Evolutionary conservation across 2,888 invertebrate genomes (phyloP).

Genomic region (Coenonympha glycerion): DNA sequence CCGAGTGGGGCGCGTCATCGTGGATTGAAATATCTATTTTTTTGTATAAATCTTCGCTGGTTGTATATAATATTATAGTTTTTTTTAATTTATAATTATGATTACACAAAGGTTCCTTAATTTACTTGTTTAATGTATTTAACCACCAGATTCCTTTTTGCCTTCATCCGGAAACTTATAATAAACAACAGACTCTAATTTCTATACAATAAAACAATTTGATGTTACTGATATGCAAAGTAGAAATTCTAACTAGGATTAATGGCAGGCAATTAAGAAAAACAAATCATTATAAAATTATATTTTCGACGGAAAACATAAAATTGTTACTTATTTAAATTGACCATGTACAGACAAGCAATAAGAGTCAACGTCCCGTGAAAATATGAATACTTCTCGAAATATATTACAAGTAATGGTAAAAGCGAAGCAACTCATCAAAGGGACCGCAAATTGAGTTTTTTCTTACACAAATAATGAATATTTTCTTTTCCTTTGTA

Average conservation of each 20-base stretch:
- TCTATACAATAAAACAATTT: neutral
- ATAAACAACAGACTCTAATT: neutral
- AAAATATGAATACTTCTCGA: constrained; percentile 4
- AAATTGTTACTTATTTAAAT: constrained; percentile 3
- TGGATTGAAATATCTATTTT: no score
- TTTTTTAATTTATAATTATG: no score
- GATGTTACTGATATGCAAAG: neutral
- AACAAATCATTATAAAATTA: neutral
- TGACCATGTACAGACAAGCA: neutral
- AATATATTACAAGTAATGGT: constrained; percentile 3
- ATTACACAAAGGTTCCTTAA: neutral
- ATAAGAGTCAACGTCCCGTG: neutral
- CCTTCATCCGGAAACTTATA: neutral
- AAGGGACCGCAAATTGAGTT: constrained; percentile 19
- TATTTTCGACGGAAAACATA: neutral
- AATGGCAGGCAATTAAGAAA: neutral
- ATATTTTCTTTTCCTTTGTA: constrained; percentile 12
- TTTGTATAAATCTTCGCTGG: no score
- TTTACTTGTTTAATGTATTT: neutral
- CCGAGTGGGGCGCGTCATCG: no score
- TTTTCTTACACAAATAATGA: constrained; percentile 13
- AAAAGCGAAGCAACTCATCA: constrained; percentile 5
- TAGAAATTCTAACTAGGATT: neutral
- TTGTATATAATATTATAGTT: no score
- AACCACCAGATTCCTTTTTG: no score